Conservation (phyloP, 2,797 vertebrate species). For the Sebastes matsubarae region DNA sequence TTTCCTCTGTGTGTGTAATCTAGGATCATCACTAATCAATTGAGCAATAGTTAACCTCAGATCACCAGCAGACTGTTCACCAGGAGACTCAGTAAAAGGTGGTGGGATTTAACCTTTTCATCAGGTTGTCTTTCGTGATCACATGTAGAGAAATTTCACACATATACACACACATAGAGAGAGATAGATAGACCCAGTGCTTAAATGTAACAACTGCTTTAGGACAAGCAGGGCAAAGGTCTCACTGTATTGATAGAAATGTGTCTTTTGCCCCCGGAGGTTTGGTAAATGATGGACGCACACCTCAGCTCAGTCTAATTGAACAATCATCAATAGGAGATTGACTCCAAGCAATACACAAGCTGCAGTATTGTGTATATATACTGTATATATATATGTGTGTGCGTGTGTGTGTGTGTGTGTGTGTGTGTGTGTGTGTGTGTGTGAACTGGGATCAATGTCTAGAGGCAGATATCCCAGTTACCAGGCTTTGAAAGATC, state of each 20-base stretch:
- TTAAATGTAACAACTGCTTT: background rate
- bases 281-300: conserved; percentile 49
- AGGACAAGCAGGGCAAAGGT: conserved; percentile 29
- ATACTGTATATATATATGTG: background rate
- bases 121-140: conserved; percentile 5
- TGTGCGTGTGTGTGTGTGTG: background rate
- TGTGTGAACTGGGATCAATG: background rate
- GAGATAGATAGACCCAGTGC: background rate
- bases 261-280: conserved; percentile 17
- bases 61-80: conserved; percentile 38
- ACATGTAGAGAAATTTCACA: background rate
- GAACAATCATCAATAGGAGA: conserved; percentile 49
- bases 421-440: background rate
- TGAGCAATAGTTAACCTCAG: conserved; percentile 39
- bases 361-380: background rate
- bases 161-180: background rate
- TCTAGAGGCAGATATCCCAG: background rate
- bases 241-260: conserved; percentile 44
- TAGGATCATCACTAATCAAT: conserved; percentile 55
- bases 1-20: conserved; percentile 39
- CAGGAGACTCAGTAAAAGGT: conserved; percentile 15
- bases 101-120: conserved; percentile 48
- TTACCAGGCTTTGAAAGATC: too few relatives aligned
- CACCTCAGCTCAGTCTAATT: conserved; percentile 38
- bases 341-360: background rate